phyloP scores from a whole-genome alignment of 2,797 vertebrate genomes.

The Sphenopsis melanotis region DNA sequence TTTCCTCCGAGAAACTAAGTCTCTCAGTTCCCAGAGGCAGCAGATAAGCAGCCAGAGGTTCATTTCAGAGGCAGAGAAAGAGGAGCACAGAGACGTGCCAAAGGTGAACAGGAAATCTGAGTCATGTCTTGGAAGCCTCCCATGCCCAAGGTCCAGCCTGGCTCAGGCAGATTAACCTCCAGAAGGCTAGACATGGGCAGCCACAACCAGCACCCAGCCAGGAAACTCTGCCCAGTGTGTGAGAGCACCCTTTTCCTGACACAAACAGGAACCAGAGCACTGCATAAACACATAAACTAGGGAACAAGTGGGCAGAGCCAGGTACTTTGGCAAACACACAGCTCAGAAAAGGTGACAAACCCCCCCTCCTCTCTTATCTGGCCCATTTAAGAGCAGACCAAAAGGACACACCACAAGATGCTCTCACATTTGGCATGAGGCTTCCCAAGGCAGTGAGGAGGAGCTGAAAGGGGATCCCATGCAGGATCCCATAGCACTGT shows the following conservation, averaged over 20 bases:
- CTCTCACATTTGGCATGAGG: not conserved
- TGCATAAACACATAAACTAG: not conserved
- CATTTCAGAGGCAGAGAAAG: not conserved
- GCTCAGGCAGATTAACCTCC: not conserved
- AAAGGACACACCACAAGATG: not conserved
- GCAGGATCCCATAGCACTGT: not conserved
- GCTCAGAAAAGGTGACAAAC: not conserved
- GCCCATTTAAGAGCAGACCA: not conserved
- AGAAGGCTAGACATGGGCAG: not conserved
- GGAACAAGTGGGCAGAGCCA: not conserved
- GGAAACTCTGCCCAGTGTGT: not conserved
- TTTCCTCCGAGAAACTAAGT: not conserved
- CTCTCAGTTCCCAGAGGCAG: not conserved
- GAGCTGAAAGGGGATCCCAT: not conserved
- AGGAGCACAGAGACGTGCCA: accelerated
- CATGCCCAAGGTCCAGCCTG: not conserved
- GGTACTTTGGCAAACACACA: not conserved
- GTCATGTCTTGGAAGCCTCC: not conserved
- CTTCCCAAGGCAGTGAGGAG: not conserved
- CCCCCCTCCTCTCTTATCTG: not conserved
- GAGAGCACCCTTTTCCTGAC: not conserved
- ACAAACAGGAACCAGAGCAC: not conserved
- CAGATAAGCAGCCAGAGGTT: not conserved
- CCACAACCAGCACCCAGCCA: not conserved
- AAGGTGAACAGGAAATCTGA: not conserved